Base-by-base conservation (phyloP, 2,888 invertebrate genomes). In the Arctia plantaginis region DNA sequence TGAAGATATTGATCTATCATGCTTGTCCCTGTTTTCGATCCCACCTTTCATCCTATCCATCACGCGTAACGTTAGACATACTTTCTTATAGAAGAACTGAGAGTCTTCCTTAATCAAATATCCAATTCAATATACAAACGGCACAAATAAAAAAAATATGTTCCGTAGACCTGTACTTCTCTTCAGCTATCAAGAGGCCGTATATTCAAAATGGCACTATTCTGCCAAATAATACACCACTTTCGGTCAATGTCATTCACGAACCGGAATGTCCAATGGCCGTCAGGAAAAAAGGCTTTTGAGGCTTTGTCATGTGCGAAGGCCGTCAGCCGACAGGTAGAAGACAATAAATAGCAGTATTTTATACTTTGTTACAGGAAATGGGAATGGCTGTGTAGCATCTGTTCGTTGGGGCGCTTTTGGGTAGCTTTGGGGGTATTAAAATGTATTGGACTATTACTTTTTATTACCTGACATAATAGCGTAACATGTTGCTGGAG, bases 161-260 rank as follows among this genome's bases (percentile, higher is more conserved):
- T 59, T 30, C 15, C 33, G 27, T n/a, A 59, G 7, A 67, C 69
- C 64, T 59, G 70, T 69, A 64, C 27, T 62, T 62, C 66, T 71
- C 73, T 76, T 76, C 76, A 66, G 66, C 69, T 35, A 51, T 71
- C 47, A 77, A 75, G 69, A 71, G 73, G 41, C 59, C 66, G 66
- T 77, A 74, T 75, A 75, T 77, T 64, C 71, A 23, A 74, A 84
- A 85, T 79, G 77, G 82, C 70, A 72, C 75, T 75, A 86, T 83
- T 75, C 72, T 69, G 80, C 72, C 77, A 70, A 81, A 80, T 78
- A 82, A 81, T 84, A 80, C 82, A 71, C 77, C 78, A 81, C 78
- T 85, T 85, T 83, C 86, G 88, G 83, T 80, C 81, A 82, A 75
- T 44, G 80, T 76, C 82, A 86, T 87, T 82, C 80, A 76, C 70